A percentile compares a stretch with the other conserved stretches of the same genome.
These are phyloP conservation scores for Nesidiocoris tenuis DNA, from an alignment of 2,888 invertebrate species.

Conservation along the genomic window DNA sequence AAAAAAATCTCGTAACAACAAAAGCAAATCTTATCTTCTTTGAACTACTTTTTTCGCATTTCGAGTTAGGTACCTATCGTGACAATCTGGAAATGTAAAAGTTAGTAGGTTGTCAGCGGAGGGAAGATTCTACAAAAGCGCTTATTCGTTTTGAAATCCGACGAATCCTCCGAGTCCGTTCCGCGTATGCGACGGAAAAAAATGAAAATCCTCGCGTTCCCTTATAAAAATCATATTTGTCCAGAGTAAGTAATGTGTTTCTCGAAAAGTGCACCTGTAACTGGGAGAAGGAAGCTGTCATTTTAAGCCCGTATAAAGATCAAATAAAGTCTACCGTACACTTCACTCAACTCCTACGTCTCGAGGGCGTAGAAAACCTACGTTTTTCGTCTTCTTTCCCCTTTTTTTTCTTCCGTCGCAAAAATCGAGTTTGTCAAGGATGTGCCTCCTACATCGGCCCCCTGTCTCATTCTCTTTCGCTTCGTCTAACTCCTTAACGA, in stretches of 20 bases:
- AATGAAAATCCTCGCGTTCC: not conserved
- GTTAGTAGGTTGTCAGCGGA: no score
- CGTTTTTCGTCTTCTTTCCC: not conserved
- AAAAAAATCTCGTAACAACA: no score
- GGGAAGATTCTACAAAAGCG: no score
- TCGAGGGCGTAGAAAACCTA: not conserved
- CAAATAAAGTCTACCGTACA: not conserved
- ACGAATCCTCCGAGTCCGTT: no score
- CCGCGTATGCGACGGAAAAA: not conserved
- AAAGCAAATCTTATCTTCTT: no score
- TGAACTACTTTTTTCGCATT: no score
- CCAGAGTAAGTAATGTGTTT: not conserved
- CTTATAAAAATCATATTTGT: not conserved
- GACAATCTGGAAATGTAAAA: no score
- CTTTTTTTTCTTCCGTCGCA: not conserved
- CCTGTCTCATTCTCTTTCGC: conserved; percentile 12
- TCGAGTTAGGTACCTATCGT: no score
- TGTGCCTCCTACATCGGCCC: not conserved
- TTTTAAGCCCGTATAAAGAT: not conserved
- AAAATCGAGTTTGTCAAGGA: conserved; percentile 21
- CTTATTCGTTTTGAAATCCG: no score
- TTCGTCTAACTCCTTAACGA: conserved; percentile 21
- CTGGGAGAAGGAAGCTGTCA: not conserved
- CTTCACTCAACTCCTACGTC: not conserved
- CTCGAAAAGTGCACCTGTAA: not conserved